These are phyloP conservation scores for Spodoptera frugiperda DNA, from an alignment of 1,140 invertebrate species.

Conservation along the genomic window DNA sequence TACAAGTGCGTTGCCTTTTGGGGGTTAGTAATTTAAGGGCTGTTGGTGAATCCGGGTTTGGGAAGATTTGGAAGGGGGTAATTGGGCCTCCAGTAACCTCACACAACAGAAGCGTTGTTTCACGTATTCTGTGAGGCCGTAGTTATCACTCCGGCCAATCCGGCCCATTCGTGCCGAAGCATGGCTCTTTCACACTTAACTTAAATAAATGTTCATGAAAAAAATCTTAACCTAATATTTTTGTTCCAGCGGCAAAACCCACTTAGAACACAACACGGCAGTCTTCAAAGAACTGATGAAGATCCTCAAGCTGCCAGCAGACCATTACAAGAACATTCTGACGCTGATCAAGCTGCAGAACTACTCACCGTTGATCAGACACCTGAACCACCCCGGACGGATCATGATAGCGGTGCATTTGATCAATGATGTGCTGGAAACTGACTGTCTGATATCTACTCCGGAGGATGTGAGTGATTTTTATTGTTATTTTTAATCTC, in stretches of 20 bases:
- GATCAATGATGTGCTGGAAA: constrained; percentile 94
- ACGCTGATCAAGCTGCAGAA: constrained; percentile 94
- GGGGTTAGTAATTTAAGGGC: too few species aligned
- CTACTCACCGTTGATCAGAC: constrained; percentile 94
- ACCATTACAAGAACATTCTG: constrained; percentile 97
- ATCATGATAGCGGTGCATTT: constrained; percentile 96
- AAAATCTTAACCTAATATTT: neutral
- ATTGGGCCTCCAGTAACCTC: too few species aligned
- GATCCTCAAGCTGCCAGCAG: constrained; percentile 97
- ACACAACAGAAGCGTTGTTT: too few species aligned
- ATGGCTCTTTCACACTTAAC: too few species aligned
- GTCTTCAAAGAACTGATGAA: constrained; percentile 97
- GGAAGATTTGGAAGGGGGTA: too few species aligned
- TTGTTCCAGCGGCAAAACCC: constrained; percentile 70
- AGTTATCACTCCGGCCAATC: too few species aligned
- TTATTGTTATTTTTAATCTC: neutral
- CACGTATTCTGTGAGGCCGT: too few species aligned
- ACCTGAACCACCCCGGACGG: constrained; percentile 96
- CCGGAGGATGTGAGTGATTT: constrained; percentile 88
- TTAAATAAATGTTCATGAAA: too few species aligned
- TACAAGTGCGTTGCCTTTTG: too few species aligned
- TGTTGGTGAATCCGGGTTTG: too few species aligned
- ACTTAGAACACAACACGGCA: constrained; percentile 92
- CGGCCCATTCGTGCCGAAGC: too few species aligned
- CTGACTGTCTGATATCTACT: constrained; percentile 92